A percentile compares a stretch with the other conserved stretches of the same genome.
phyloP scores from a whole-genome alignment of 2,888 invertebrate genomes.

The Augochlorella aurata region DNA sequence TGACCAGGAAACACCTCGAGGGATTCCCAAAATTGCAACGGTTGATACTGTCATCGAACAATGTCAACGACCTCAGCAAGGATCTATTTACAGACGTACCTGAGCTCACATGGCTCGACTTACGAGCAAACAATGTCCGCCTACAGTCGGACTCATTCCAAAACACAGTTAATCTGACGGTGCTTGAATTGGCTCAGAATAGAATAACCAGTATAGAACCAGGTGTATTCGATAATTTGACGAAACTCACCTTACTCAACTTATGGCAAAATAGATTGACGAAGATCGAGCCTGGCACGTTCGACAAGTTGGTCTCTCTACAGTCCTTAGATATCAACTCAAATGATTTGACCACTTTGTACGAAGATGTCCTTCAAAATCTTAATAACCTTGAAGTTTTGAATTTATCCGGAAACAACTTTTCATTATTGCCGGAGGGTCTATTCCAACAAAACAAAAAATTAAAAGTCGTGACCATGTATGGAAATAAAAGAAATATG shows the following conservation, averaged over 20 bases:
- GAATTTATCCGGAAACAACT: conserved; percentile 87
- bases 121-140: conserved; percentile 84
- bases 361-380: conserved; percentile 80
- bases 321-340: conserved; percentile 87
- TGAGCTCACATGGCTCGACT: conserved; percentile 86
- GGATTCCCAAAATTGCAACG: conserved; percentile 84
- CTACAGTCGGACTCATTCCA: conserved; percentile 66
- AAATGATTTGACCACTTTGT: conserved; percentile 86
- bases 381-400: conserved; percentile 86
- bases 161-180: conserved; percentile 80
- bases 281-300: conserved; percentile 85
- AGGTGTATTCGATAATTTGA: conserved; percentile 85
- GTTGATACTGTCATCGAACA: conserved; percentile 85
- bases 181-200: conserved; percentile 87
- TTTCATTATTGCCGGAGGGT: conserved; percentile 85
- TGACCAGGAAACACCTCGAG: conserved; percentile 84
- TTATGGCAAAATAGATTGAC: conserved; percentile 88
- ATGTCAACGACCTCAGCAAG: conserved; percentile 84
- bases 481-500: conserved; percentile 81
- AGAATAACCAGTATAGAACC: conserved; percentile 85
- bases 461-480: conserved; percentile 82
- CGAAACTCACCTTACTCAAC: conserved; percentile 84
- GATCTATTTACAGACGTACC: conserved; percentile 85
- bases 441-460: conserved; percentile 84
- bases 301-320: conserved; percentile 86